Evolutionary conservation across 2,888 invertebrate species (phyloP), one percentile per base, ranked within the genome.

Genomic region (Troides helena): DNA sequence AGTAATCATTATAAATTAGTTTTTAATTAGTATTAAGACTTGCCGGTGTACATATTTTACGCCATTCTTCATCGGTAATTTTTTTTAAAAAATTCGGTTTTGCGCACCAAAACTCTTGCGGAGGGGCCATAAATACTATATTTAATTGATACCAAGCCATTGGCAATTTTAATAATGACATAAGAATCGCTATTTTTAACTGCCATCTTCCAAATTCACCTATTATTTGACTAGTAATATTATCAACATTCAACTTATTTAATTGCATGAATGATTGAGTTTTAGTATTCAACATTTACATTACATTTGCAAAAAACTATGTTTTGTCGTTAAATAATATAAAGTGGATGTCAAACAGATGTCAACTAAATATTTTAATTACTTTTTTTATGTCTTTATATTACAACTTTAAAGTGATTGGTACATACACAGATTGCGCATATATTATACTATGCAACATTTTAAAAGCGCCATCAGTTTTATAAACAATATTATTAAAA

Each of bases 201-300:
- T 95, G 95, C 94, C 94, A 95, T 81, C 76, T 87, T 63, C 95
- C 95, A 73, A 94, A 94, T 76, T 94, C 89, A 17, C 95, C 94
- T 30, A 94, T 87, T 39, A 93, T 79, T 79, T 79, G 81, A 59
- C 84, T 74, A 21, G 88, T 88, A 60, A 89, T 57, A 75, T 89
- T 88, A 50, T 76, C 75, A 18, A 72, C 50, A 39, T 60, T 67
- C 1, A 64, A 21, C 67, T 65, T 65, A 70, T 65, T 67, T 60
- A 65, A 50, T n/a, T 57, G 50, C 10, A 53, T 56, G 53, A 72
- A 67, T 46, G 60, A 46, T 64, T 65, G 25, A 53, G 60, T 65
- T 46, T 67, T 23, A 65, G 59, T 57, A 69, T 65, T 69, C 61
- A 65, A 70, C 67, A 70, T 68, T 53, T 53, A 18, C 6, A 53